These are phyloP conservation scores for Chrysemys picta DNA, from an alignment of 2,113 vertebrate species.

Conservation along the genomic window DNA sequence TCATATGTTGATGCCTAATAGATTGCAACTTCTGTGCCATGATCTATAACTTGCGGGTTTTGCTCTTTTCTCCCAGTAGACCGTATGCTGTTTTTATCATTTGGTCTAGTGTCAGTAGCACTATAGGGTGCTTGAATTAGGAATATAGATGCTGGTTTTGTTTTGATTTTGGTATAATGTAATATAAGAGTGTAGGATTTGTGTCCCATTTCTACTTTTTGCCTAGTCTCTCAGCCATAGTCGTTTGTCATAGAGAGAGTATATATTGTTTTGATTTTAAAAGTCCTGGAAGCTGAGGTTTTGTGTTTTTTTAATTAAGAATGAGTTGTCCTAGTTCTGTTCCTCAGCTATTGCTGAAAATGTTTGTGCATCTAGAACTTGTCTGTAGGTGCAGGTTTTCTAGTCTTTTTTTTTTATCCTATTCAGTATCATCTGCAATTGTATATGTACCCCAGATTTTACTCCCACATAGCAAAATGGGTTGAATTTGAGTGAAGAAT, in stretches of 20 bases:
- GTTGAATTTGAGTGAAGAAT: background rate
- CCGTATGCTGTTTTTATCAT: background rate
- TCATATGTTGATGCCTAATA: background rate
- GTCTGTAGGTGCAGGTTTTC: rapidly evolving
- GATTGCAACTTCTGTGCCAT: background rate
- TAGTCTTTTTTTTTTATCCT: background rate
- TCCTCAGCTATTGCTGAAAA: background rate
- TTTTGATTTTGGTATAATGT: background rate
- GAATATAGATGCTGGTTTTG: background rate
- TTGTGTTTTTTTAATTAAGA: background rate
- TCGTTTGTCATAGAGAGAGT: background rate
- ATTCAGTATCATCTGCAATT: background rate
- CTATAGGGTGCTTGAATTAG: background rate
- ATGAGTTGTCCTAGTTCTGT: background rate
- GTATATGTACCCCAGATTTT: background rate
- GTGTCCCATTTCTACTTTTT: background rate
- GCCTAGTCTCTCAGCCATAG: background rate
- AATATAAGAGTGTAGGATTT: background rate
- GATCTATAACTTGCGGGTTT: background rate
- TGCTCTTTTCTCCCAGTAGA: background rate
- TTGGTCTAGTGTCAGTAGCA: background rate
- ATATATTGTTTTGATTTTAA: background rate
- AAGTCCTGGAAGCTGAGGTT: background rate
- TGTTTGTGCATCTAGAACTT: background rate
- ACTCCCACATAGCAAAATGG: background rate